phyloP scores from a whole-genome alignment of 2,113 vertebrate genomes.

The Corvus moneduloides region DNA sequence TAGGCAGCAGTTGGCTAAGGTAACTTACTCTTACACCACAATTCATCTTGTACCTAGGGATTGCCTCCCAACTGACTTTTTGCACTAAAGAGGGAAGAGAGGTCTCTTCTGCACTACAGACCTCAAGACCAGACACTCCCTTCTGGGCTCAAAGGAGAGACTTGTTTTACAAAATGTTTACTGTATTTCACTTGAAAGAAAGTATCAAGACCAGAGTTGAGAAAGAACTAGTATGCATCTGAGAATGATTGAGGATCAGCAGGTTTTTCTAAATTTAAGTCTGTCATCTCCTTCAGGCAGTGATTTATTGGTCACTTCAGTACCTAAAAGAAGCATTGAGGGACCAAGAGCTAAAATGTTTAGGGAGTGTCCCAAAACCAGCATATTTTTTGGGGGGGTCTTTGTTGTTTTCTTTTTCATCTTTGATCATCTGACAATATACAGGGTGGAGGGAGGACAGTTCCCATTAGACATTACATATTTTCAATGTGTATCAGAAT shows the following conservation, averaged over 20 bases:
- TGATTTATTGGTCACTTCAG: not conserved
- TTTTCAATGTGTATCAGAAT: not conserved
- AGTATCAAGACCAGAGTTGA: not conserved
- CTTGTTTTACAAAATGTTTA: not conserved
- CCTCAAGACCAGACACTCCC: no score
- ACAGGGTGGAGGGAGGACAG: no score
- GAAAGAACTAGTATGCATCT: not conserved
- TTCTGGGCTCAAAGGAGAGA: not conserved
- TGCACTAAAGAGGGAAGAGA: not conserved
- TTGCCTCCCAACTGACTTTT: not conserved
- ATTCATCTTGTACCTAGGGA: constrained; percentile 38
- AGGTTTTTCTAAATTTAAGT: not conserved
- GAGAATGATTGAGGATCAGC: not conserved
- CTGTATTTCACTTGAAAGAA: not conserved
- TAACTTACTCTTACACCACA: constrained; percentile 23
- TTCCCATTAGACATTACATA: not conserved
- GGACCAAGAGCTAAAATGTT: not conserved
- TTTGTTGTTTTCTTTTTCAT: not conserved
- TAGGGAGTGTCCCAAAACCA: not conserved
- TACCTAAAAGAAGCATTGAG: not conserved
- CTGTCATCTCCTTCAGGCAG: not conserved
- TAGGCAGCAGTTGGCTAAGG: constrained; percentile 67
- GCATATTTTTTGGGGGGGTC: not conserved
- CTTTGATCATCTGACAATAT: not conserved
- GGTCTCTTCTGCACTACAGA: not conserved